Conservation (phyloP, 2,888 invertebrate genomes). For the Agrochola litura region DNA sequence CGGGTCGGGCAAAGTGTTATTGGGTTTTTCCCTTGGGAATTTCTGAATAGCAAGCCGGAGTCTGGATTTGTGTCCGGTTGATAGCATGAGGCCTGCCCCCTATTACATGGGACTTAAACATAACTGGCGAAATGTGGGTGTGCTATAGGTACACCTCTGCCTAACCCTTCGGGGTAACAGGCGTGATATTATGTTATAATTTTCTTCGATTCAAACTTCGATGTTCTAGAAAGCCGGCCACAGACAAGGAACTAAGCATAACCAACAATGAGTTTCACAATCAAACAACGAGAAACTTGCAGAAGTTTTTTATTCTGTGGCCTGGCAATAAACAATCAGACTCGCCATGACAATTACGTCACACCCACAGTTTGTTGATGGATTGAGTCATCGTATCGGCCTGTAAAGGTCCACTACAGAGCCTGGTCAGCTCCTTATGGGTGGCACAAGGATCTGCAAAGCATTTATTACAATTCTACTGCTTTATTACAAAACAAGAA, state of each 20-base stretch:
- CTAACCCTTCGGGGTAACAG: neutral
- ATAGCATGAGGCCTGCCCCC: neutral
- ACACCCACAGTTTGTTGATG: slow-evolving; percentile 18
- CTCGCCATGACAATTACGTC: slow-evolving; percentile 37
- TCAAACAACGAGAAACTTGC: slow-evolving; percentile 1
- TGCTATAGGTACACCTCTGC: neutral
- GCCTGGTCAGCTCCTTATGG: neutral
- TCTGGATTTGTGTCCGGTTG: neutral
- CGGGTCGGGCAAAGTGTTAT: neutral
- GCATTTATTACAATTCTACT: neutral
- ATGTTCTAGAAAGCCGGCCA: slow-evolving; percentile 10
- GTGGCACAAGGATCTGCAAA: neutral
- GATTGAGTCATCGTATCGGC: slow-evolving; percentile 13
- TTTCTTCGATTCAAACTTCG: neutral
- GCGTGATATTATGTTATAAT: neutral
- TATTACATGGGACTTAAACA: neutral
- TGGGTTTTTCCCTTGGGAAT: neutral
- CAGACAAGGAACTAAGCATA: slow-evolving; percentile 38
- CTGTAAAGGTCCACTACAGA: neutral
- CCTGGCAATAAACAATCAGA: slow-evolving; percentile 33
- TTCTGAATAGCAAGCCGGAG: neutral
- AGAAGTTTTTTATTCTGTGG: slow-evolving; percentile 17
- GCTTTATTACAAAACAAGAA: neutral
- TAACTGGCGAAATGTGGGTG: neutral
- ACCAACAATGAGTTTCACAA: slow-evolving; percentile 40